These are phyloP conservation scores for Enchytraeus crypticus DNA, from an alignment of 2,888 invertebrate species.

Conservation along the genomic window DNA sequence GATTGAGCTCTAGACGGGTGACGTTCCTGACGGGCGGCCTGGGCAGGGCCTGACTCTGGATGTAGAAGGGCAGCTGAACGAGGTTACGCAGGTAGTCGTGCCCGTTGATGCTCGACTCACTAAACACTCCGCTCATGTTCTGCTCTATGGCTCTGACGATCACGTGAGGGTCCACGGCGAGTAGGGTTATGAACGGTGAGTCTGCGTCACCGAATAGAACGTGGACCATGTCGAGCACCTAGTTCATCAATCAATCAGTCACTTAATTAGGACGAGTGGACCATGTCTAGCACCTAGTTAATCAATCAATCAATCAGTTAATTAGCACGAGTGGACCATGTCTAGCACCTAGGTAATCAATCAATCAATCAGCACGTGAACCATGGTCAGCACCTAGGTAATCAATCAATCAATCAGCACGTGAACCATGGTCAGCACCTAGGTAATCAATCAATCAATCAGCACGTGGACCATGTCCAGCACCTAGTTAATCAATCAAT, in stretches of 20 bases:
- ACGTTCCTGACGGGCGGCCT: slow-evolving; percentile 40
- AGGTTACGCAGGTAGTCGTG: slow-evolving; percentile 83
- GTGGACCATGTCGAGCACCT: slow-evolving; percentile 81
- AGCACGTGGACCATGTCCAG: too few relatives aligned
- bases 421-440: too few relatives aligned
- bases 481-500: too few relatives aligned
- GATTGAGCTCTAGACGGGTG: slow-evolving; percentile 10
- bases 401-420: too few relatives aligned
- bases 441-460: too few relatives aligned
- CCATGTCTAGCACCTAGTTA: not conserved
- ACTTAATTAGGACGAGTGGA: not conserved
- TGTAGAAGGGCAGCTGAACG: slow-evolving; percentile 93
- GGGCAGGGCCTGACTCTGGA: slow-evolving; percentile 89
- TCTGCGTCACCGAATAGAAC: slow-evolving; percentile 85
- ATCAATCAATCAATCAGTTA: not conserved
- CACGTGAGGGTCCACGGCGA: slow-evolving; percentile 96
- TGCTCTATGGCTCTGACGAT: slow-evolving; percentile 72
- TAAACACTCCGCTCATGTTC: slow-evolving; percentile 46
- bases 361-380: too few relatives aligned
- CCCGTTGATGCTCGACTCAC: slow-evolving; percentile 85
- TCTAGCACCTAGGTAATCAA: not conserved
- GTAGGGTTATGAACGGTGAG: slow-evolving; percentile 86
- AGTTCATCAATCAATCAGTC: slow-evolving; percentile 33
- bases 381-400: not conserved
- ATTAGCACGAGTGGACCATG: not conserved